These are phyloP conservation scores for Pachycephus smyrnensis DNA, from an alignment of 2,888 invertebrate species.

Conservation along the genomic window DNA sequence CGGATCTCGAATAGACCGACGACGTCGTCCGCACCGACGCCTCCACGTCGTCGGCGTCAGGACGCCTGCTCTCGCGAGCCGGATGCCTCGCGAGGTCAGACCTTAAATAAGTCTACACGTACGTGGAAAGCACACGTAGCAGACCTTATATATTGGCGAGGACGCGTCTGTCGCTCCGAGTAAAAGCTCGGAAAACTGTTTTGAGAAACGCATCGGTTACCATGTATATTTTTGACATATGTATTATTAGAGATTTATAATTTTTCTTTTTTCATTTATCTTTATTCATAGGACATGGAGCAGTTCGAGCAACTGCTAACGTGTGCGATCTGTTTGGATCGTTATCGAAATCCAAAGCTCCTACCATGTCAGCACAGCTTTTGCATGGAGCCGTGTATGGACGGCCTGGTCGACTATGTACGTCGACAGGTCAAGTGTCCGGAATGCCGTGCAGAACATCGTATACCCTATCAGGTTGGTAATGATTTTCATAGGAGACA, in stretches of 20 bases:
- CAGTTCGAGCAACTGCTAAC: constrained; percentile 97
- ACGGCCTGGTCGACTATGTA: constrained; percentile 95
- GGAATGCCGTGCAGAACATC: constrained; percentile 96
- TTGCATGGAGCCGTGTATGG: constrained; percentile 99
- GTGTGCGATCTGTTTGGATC: constrained; percentile 98
- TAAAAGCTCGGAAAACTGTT: not conserved
- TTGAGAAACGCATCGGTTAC: not conserved
- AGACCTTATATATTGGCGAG: constrained; percentile 2
- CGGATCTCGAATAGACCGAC: constrained; percentile 21
- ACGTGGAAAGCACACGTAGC: not conserved
- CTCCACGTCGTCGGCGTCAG: constrained; percentile 10
- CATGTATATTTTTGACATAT: not conserved
- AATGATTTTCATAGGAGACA: not conserved
- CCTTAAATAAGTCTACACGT: constrained; percentile 41
- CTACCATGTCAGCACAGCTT: constrained; percentile 99
- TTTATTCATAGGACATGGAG: constrained; percentile 77
- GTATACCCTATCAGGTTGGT: constrained; percentile 95
- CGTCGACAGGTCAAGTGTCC: constrained; percentile 97
- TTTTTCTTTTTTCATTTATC: not conserved
- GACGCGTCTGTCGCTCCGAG: not conserved
- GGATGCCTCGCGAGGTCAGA: constrained; percentile 42
- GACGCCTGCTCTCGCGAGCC: constrained; percentile 19
- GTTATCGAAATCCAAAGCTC: constrained; percentile 97
- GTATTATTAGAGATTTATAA: not conserved
- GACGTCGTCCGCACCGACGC: not conserved